A percentile compares a stretch with the other conserved stretches of the same genome.
Conservation (phyloP, 2,113 vertebrate genomes). For the Pagrus major region DNA sequence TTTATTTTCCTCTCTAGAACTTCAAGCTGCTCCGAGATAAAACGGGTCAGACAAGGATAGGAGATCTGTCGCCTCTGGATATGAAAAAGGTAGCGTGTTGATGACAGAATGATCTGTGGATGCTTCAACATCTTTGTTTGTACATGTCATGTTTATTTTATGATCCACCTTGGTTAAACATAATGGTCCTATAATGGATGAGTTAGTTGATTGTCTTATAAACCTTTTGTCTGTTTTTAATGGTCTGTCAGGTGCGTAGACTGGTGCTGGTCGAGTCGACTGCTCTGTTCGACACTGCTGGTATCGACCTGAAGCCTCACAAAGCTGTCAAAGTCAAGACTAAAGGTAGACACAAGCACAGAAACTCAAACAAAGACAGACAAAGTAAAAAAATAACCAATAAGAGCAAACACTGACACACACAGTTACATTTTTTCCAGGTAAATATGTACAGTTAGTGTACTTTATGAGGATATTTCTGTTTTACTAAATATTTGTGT, state of each 20-base stretch:
- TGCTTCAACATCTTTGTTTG: not conserved
- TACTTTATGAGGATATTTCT: not conserved
- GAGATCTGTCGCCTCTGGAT: conserved; percentile 92
- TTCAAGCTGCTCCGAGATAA: conserved; percentile 92
- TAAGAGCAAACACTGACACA: not conserved
- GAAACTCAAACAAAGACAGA: not conserved
- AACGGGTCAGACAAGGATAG: conserved; percentile 94
- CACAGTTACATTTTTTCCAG: not conserved
- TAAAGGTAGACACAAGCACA: conserved; percentile 85
- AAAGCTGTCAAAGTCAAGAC: conserved; percentile 93
- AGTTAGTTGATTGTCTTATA: not conserved
- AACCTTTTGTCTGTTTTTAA: not conserved
- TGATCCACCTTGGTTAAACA: not conserved
- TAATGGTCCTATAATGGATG: accelerated
- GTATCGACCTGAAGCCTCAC: conserved; percentile 91
- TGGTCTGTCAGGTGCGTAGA: conserved; percentile 79
- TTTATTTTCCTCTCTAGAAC: conserved; percentile 81
- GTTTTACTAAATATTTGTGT: conserved; percentile 23
- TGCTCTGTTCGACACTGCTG: conserved; percentile 91
- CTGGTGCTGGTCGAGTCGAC: conserved; percentile 94
- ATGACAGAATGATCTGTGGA: not conserved
- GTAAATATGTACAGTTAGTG: not conserved
- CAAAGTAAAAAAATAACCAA: not conserved
- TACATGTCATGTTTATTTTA: not conserved
- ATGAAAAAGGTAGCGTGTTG: conserved; percentile 89